Conservation (phyloP, 2,113 vertebrate species). For the Gallinago media region DNA sequence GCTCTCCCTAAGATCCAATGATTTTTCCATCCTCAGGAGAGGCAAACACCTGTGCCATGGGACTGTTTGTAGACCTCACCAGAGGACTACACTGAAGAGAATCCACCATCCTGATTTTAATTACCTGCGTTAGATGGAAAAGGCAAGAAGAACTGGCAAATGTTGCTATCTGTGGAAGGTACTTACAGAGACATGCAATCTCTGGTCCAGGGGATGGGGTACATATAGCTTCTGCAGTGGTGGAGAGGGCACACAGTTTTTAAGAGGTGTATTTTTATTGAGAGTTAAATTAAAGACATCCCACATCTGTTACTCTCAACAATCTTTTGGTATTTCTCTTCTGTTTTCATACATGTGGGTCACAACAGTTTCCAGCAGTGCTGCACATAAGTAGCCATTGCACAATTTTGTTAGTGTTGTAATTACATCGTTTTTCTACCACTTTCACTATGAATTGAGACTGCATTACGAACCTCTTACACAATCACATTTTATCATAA, state of each 20-base stretch:
- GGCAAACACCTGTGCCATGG: not conserved
- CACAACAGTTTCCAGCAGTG: not conserved
- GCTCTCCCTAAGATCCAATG: rapidly evolving
- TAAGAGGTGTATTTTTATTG: not conserved
- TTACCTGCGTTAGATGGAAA: not conserved
- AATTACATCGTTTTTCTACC: not conserved
- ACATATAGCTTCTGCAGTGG: not conserved
- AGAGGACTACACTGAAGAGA: not conserved
- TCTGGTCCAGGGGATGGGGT: not conserved
- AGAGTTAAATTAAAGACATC: not conserved
- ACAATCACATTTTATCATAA: not conserved
- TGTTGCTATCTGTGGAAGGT: not conserved
- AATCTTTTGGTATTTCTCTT: not conserved
- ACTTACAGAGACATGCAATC: not conserved
- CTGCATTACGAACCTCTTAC: not conserved
- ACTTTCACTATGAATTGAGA: not conserved
- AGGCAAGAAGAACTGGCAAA: not conserved
- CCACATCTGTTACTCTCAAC: not conserved
- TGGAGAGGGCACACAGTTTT: not conserved
- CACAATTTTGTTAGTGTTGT: not conserved
- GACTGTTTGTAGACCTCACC: not conserved
- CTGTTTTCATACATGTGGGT: not conserved
- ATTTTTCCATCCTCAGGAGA: not conserved
- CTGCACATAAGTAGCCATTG: not conserved
- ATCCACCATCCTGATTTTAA: not conserved